Conservation (phyloP, 2,888 invertebrate genomes). For the Crocallis elinguaria region DNA sequence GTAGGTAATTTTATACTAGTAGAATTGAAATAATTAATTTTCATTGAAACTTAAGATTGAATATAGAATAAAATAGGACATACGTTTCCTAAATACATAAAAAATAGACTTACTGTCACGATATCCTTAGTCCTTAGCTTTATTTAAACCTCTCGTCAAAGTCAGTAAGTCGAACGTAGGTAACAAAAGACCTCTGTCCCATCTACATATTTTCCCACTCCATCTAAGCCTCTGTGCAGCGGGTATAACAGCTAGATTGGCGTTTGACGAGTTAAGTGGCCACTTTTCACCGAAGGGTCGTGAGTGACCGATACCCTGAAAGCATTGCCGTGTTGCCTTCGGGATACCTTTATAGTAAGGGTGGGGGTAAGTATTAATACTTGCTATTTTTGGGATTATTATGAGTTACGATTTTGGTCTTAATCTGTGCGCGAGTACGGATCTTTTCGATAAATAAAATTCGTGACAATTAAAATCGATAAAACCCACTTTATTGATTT, state of each 20-base stretch:
- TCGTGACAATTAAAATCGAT: no score
- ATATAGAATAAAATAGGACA: no score
- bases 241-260: constrained; percentile 66
- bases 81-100: no score
- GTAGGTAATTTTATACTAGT: no score
- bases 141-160: no score
- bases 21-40: no score
- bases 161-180: constrained; percentile 3
- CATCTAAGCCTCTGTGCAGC: constrained; percentile 44
- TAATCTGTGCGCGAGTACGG: no score
- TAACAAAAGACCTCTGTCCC: constrained; percentile 9
- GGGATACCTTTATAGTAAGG: constrained; percentile 51
- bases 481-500: no score
- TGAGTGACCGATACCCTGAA: constrained; percentile 78
- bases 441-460: no score
- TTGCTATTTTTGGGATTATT: constrained; percentile 1
- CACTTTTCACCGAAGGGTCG: constrained; percentile 78
- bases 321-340: constrained; percentile 76
- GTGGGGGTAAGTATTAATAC: not conserved
- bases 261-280: constrained; percentile 81
- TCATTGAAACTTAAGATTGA: no score
- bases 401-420: constrained; percentile 7
- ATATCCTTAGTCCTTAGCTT: no score
- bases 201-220: constrained; percentile 31
- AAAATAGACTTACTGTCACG: no score